phyloP scores from a whole-genome alignment of 35 echinoderm and acorn worm genomes.

The Ptychodera flava region DNA sequence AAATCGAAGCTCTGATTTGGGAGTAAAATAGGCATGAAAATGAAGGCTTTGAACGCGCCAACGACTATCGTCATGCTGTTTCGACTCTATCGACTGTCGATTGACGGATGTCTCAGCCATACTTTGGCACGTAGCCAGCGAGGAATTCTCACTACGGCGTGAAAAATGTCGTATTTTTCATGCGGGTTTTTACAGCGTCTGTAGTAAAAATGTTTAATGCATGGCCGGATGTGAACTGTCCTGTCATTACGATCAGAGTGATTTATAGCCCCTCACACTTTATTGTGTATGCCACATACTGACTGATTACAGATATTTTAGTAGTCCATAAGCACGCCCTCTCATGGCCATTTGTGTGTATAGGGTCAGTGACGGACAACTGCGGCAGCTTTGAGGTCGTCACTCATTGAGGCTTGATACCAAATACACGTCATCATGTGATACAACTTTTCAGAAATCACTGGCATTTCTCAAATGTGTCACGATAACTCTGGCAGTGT shows the following conservation, averaged over 20 bases:
- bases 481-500: not conserved
- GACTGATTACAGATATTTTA: not conserved
- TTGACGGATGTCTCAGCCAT: not conserved
- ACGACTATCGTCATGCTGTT: not conserved
- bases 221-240: not conserved
- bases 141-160: not conserved
- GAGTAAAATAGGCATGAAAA: not conserved
- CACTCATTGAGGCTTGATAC: not conserved
- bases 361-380: not conserved
- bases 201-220: not conserved
- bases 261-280: not conserved
- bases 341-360: not conserved
- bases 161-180: conserved; percentile 2
- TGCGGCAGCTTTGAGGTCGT: not conserved
- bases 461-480: not conserved
- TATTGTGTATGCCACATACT: not conserved
- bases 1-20: not conserved
- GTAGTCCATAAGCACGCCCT: not conserved
- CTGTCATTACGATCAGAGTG: not conserved
- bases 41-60: not conserved
- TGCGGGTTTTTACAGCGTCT: not conserved
- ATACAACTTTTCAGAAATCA: not conserved
- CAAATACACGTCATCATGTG: not conserved
- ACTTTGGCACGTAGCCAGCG: not conserved
- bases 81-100: not conserved